These are phyloP conservation scores for Epinephelus cyanopodus DNA, from an alignment of 2,113 vertebrate species.

Conservation along the genomic window DNA sequence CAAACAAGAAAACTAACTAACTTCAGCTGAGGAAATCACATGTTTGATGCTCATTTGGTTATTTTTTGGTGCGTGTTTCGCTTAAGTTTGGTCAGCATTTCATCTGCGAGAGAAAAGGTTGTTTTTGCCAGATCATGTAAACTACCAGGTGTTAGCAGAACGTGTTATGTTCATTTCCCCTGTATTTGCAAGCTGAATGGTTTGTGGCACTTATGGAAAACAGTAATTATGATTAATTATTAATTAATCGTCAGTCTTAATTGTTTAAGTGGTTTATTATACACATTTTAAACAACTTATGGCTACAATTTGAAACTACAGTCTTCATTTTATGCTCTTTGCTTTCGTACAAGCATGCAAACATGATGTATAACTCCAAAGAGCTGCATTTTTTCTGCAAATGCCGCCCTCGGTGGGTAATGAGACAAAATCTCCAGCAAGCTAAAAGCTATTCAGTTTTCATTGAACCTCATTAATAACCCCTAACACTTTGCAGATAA, in stretches of 20 bases:
- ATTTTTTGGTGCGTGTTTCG: background rate
- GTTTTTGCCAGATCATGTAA: background rate
- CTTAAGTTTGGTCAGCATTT: background rate
- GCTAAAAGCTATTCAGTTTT: background rate
- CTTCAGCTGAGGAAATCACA: background rate
- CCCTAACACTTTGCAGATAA: background rate
- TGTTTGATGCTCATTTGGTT: constrained; percentile 4
- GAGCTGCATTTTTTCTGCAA: background rate
- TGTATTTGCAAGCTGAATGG: background rate
- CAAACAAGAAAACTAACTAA: background rate
- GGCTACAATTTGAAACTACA: background rate
- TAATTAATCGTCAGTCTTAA: background rate
- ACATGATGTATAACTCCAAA: background rate
- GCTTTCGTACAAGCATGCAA: too few relatives aligned
- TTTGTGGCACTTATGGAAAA: background rate
- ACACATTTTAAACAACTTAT: background rate
- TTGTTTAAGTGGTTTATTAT: background rate
- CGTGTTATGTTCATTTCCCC: background rate
- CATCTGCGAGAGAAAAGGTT: background rate
- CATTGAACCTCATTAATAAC: background rate
- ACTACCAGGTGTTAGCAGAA: background rate
- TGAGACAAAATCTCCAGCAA: background rate
- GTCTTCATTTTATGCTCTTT: background rate
- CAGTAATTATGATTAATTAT: background rate
- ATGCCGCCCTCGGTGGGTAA: background rate